phyloP scores from a whole-genome alignment of 2,113 vertebrate genomes.

The Pachyramphus minor region DNA sequence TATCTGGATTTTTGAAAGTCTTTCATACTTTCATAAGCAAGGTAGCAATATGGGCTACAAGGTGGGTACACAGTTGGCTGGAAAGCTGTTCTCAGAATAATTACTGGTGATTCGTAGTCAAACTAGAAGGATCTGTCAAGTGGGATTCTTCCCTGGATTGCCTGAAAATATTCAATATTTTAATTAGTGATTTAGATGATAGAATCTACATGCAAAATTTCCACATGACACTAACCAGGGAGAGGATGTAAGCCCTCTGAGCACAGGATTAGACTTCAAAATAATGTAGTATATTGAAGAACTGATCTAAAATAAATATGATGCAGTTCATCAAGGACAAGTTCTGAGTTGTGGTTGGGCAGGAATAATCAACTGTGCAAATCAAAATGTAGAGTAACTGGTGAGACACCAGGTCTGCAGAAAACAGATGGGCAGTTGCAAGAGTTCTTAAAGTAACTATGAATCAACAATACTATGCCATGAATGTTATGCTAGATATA shows the following conservation, averaged over 20 bases:
- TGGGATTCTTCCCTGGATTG: constrained; percentile 22
- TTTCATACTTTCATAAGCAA: background rate
- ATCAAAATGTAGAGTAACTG: constrained; percentile 37
- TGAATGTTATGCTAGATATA: background rate
- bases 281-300: constrained; percentile 6
- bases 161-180: constrained; percentile 48
- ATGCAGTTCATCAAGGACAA: constrained; percentile 20
- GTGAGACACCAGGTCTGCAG: constrained; percentile 15
- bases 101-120: constrained; percentile 31
- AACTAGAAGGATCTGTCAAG: constrained; percentile 23
- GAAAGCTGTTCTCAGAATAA: background rate
- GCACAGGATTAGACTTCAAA: constrained; percentile 37
- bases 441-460: background rate
- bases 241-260: constrained; percentile 24
- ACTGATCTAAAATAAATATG: constrained; percentile 24
- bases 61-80: constrained; percentile 7
- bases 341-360: background rate
- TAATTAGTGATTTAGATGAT: constrained; percentile 46
- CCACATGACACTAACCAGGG: background rate
- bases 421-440: constrained; percentile 30
- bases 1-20: background rate
- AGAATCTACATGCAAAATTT: constrained; percentile 39
- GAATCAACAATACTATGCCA: background rate
- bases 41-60: background rate
- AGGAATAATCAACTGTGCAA: constrained; percentile 43